phyloP scores from a whole-genome alignment of 2,797 vertebrate species.

The Typhlichthys eigenmanni region DNA sequence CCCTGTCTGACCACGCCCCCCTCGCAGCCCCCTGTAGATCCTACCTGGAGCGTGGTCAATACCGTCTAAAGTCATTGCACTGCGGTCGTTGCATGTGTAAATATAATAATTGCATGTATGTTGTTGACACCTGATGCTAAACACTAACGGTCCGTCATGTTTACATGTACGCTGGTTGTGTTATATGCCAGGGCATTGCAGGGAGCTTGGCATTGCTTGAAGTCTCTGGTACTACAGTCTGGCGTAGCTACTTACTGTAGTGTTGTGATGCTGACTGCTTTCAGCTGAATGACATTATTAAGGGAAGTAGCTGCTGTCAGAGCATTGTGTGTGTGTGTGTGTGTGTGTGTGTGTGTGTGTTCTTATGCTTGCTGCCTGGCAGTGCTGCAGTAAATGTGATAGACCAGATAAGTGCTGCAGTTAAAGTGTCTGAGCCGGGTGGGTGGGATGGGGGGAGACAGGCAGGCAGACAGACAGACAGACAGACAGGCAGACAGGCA shows the following conservation, averaged over 20 bases:
- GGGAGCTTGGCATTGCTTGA: neutral
- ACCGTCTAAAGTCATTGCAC: neutral
- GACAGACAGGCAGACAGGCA: no score
- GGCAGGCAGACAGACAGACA: no score
- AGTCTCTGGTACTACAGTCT: neutral
- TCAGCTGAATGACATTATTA: neutral
- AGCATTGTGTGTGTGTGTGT: conserved; percentile 2
- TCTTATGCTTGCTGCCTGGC: conserved; percentile 34
- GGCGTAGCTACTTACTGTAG: neutral
- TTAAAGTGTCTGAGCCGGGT: no score
- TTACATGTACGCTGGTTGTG: no score
- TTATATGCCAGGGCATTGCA: no score
- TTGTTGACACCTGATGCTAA: neutral
- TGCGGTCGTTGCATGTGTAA: neutral
- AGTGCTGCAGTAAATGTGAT: no score
- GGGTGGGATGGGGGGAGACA: no score
- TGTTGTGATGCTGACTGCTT: neutral
- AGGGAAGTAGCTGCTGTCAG: conserved; percentile 1
- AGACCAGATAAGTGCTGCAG: no score
- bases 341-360: conserved; percentile 24
- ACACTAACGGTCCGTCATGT: neutral
- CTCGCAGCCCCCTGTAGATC: conserved; percentile 18
- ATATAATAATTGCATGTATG: conserved; percentile 10
- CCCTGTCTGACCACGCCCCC: conserved; percentile 11
- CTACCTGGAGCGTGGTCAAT: neutral